Evolutionary conservation across 2,797 vertebrate species (phyloP).

Genomic region (Staurois parvus): DNA sequence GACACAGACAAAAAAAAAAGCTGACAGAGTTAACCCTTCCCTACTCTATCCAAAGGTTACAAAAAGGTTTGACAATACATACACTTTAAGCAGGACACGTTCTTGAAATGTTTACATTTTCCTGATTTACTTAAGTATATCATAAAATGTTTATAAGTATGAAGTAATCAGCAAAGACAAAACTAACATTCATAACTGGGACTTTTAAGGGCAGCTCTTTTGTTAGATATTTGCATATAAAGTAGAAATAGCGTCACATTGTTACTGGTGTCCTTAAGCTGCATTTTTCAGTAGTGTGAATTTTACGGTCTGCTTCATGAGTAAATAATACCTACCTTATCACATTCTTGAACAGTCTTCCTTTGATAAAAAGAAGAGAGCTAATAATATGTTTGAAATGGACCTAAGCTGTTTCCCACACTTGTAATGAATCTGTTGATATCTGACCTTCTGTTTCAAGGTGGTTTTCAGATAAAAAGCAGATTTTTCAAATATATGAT

Average conservation of each 20-base stretch:
- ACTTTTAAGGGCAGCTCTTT: background rate
- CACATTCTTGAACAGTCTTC: slow-evolving; percentile 39
- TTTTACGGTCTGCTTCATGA: background rate
- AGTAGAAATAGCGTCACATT: background rate
- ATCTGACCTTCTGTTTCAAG: slow-evolving; percentile 60
- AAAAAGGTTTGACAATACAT: too few relatives aligned
- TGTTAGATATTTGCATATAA: background rate
- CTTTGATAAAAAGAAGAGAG: slow-evolving; percentile 45
- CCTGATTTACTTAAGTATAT: background rate
- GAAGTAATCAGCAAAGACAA: background rate
- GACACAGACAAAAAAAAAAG: too few relatives aligned
- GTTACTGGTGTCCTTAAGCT: background rate
- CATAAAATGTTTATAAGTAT: background rate
- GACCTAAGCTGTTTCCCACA: slow-evolving; percentile 36
- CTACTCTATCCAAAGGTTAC: too few relatives aligned
- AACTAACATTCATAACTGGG: background rate
- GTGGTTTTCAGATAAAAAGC: slow-evolving; percentile 50
- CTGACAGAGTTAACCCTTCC: too few relatives aligned
- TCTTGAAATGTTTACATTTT: too few relatives aligned
- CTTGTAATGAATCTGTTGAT: slow-evolving; percentile 56
- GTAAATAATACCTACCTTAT: slow-evolving; percentile 39
- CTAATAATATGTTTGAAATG: slow-evolving; percentile 54
- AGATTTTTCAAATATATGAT: slow-evolving; percentile 22
- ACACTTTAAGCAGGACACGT: too few relatives aligned
- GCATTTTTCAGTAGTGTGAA: background rate